Percentiles rank a stretch among this genome's conserved stretches.
These are phyloP conservation scores for Clarias pachynema DNA, from an alignment of 2,797 vertebrate genomes.

Conservation along the genomic window DNA sequence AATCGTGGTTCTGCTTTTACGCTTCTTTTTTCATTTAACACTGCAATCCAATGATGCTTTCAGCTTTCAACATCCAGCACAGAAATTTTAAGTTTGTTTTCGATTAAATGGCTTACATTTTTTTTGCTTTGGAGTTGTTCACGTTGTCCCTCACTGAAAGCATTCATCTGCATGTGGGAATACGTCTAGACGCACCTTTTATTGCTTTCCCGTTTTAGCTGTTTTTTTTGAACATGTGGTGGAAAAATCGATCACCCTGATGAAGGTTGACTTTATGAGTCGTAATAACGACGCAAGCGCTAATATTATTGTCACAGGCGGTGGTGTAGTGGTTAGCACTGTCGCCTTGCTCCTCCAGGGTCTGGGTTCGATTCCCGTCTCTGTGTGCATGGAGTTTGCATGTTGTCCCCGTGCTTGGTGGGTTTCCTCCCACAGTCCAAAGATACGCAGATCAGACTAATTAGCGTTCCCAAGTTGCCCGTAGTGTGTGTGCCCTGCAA, in stretches of 20 bases:
- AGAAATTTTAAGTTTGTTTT: background rate
- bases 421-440: too few relatives aligned
- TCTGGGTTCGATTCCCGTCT: too few relatives aligned
- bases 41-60: background rate
- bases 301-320: background rate
- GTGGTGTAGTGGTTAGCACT: too few relatives aligned
- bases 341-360: too few relatives aligned
- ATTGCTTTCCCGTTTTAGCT: slow-evolving; percentile 11
- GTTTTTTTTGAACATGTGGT: background rate
- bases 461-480: too few relatives aligned
- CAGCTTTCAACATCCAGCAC: background rate
- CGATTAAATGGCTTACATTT: background rate
- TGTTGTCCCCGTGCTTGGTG: too few relatives aligned
- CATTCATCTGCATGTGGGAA: slow-evolving; percentile 29
- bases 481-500: too few relatives aligned
- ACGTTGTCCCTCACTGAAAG: background rate
- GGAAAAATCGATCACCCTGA: background rate
- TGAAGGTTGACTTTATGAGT: too few relatives aligned
- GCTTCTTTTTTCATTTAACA: background rate
- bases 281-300: too few relatives aligned
- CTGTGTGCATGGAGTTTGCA: too few relatives aligned
- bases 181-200: background rate
- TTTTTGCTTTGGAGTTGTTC: background rate
- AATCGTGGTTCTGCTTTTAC: background rate
- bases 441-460: too few relatives aligned